These are phyloP conservation scores for Ypsolopha scabrella DNA, from an alignment of 2,888 invertebrate genomes.

Conservation along the genomic window DNA sequence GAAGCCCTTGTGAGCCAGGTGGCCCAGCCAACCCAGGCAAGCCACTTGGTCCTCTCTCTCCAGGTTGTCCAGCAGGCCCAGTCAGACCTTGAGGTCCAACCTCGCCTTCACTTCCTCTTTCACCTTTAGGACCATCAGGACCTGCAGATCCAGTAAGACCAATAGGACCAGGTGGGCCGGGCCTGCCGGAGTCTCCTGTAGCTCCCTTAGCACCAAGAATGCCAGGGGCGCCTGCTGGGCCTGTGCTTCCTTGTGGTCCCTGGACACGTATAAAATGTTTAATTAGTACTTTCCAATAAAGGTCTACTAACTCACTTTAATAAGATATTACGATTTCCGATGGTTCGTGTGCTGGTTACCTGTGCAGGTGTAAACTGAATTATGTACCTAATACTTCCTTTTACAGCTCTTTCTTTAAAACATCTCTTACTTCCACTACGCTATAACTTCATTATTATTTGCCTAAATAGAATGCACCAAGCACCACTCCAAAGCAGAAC, in stretches of 20 bases:
- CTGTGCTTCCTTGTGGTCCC: constrained; percentile 79
- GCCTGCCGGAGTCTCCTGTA: constrained; percentile 76
- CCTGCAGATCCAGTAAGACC: constrained; percentile 81
- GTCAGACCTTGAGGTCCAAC: constrained; percentile 77
- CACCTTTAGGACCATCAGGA: constrained; percentile 80
- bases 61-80: constrained; percentile 77
- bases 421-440: too few species aligned
- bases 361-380: too few species aligned
- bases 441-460: too few species aligned
- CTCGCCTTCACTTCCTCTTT: constrained; percentile 76
- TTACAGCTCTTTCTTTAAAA: too few species aligned
- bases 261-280: constrained; percentile 23
- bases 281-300: not conserved
- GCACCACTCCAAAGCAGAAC: too few species aligned
- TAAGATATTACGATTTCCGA: too few species aligned
- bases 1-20: constrained; percentile 73
- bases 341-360: too few species aligned
- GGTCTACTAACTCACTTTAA: too few species aligned
- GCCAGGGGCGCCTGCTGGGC: constrained; percentile 77
- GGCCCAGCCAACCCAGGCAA: constrained; percentile 75
- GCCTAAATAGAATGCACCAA: too few species aligned
- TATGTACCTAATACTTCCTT: too few species aligned
- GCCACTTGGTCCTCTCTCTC: constrained; percentile 74
- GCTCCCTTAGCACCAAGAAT: constrained; percentile 77
- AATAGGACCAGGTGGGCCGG: constrained; percentile 74